Evolutionary conservation across 2,888 invertebrate genomes (phyloP).

Genomic region (Rotaria magnacalcarata): DNA sequence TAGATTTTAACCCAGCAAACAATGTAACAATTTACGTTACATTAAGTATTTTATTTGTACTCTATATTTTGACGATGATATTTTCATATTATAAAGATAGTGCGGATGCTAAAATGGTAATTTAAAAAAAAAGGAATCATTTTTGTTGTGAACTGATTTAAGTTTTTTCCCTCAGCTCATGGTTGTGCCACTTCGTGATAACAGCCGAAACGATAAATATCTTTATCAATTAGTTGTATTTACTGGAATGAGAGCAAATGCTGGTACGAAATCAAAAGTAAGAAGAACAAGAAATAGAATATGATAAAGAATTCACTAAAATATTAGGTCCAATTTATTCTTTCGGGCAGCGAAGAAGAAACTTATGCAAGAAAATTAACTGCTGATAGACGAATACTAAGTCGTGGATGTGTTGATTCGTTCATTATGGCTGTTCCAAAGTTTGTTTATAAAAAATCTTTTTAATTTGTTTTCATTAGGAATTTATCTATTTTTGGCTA

Average conservation of each 20-base stretch:
- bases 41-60: conserved; percentile 55
- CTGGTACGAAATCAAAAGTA: conserved; percentile 58
- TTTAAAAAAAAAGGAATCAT: no score
- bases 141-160: no score
- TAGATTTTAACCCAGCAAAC: conserved; percentile 50
- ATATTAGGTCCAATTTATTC: conserved; percentile 39
- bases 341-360: conserved; percentile 51
- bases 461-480: no score
- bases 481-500: no score
- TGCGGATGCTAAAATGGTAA: conserved; percentile 53
- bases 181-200: conserved; percentile 57
- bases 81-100: conserved; percentile 60
- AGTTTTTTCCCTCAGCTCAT: conserved; percentile 51
- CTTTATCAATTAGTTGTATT: conserved; percentile 60
- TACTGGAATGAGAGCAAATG: conserved; percentile 57
- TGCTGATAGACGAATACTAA: conserved; percentile 56
- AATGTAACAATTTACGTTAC: conserved; percentile 61
- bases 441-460: no score
- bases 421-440: conserved; percentile 57
- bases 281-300: neutral
- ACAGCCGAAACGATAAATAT: conserved; percentile 59
- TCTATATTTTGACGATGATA: conserved; percentile 58
- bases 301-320: no score
- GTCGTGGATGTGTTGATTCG: conserved; percentile 56
- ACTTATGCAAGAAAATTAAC: conserved; percentile 59